These are phyloP conservation scores for Ceratosolen fusciceps DNA, from an alignment of 1,140 invertebrate species.

Conservation along the genomic window DNA sequence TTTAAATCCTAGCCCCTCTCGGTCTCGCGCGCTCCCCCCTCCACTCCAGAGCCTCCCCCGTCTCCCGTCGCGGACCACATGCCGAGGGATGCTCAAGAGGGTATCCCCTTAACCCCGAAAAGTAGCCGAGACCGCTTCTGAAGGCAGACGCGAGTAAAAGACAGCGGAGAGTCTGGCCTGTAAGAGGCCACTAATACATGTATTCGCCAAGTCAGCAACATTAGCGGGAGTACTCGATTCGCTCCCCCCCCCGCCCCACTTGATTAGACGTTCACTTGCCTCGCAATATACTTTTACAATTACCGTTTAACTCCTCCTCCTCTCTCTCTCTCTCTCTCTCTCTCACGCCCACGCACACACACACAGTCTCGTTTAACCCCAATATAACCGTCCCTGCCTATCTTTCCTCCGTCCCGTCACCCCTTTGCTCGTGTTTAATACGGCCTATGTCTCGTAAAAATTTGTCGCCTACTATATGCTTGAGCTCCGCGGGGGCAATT, in stretches of 20 bases:
- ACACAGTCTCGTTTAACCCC: no score
- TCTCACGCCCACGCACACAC: neutral
- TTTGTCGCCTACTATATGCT: no score
- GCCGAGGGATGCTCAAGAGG: slow-evolving; percentile 44
- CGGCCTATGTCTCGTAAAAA: no score
- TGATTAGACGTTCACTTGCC: slow-evolving; percentile 20
- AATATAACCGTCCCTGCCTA: no score
- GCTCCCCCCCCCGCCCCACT: no score
- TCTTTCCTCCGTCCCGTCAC: no score
- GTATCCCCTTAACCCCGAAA: slow-evolving; percentile 47
- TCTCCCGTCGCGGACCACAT: slow-evolving; percentile 25
- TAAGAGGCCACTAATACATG: slow-evolving; percentile 5
- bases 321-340: neutral
- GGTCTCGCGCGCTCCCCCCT: neutral
- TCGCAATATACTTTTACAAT: slow-evolving; percentile 23
- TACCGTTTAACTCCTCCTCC: neutral
- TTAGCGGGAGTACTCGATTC: slow-evolving; percentile 32
- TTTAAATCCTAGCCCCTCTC: slow-evolving; percentile 18
- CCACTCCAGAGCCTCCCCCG: slow-evolving; percentile 39
- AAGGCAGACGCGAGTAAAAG: slow-evolving; percentile 32
- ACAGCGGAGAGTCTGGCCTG: neutral
- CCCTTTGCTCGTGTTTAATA: no score
- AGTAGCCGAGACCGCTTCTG: neutral
- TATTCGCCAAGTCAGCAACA: slow-evolving; percentile 39
- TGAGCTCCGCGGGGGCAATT: no score